Percentiles rank a stretch among this genome's conserved stretches.
Conservation (phyloP, 2,797 vertebrate genomes). For the Phataginus tetradactyla region DNA sequence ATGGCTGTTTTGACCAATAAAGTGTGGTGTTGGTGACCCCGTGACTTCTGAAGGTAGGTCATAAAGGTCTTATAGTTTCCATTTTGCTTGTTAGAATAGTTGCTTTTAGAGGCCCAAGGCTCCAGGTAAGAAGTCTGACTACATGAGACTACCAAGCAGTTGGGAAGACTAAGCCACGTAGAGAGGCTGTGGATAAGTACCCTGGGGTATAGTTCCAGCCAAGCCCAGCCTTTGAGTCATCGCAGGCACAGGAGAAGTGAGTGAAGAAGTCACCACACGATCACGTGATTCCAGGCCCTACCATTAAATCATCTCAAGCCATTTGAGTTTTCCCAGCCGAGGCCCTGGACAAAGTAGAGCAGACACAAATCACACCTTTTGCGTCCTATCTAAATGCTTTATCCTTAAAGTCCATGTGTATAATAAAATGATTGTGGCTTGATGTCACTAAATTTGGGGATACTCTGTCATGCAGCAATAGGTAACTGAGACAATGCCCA, state of each 20-base stretch:
- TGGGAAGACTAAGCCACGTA: not conserved
- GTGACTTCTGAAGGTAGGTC: not conserved
- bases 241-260: not conserved
- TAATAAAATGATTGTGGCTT: not conserved
- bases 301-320: not conserved
- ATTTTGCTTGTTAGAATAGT: not conserved
- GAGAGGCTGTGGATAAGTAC: not conserved
- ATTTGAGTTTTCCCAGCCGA: not conserved
- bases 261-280: not conserved
- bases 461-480: not conserved
- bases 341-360: not conserved
- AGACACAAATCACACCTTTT: not conserved
- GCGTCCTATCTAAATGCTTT: not conserved
- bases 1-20: not conserved
- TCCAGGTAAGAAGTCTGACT: not conserved
- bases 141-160: not conserved
- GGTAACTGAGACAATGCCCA: not conserved
- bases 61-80: not conserved
- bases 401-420: not conserved
- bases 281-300: not conserved
- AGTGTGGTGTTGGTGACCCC: not conserved
- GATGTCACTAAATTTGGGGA: not conserved
- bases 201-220: not conserved
- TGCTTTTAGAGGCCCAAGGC: not conserved
- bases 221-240: not conserved